Percentiles rank a stretch among this genome's conserved stretches.
Evolutionary conservation across 2,113 vertebrate species (phyloP).

Genomic region (Trichomycterus rosablanca): DNA sequence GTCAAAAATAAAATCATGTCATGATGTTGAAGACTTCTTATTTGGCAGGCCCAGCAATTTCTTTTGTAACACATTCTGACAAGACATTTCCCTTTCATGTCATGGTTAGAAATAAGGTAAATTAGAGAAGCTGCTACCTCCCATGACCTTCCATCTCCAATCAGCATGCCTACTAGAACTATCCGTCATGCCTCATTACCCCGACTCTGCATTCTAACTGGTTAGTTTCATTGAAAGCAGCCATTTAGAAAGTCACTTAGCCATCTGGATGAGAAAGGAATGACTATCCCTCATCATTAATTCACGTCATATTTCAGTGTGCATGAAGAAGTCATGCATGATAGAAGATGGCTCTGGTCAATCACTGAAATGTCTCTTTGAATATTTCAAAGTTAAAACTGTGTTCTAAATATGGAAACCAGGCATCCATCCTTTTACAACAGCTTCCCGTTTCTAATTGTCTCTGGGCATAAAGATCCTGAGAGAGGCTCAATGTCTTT

Average conservation of each 20-base stretch:
- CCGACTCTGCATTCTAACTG: neutral
- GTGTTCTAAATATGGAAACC: no score
- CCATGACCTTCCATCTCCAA: conserved; percentile 25
- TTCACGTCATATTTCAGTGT: conserved; percentile 61
- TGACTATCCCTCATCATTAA: conserved; percentile 66
- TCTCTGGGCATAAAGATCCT: no score
- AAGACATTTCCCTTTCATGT: conserved; percentile 11
- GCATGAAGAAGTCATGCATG: conserved; percentile 61
- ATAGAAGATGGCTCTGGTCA: conserved; percentile 40
- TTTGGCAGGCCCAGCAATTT: neutral
- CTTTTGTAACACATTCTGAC: conserved; percentile 13
- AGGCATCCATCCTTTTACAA: neutral
- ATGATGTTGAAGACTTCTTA: neutral
- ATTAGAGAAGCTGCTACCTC: conserved; percentile 29
- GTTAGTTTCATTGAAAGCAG: conserved; percentile 13
- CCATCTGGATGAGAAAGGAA: conserved; percentile 43
- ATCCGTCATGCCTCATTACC: conserved; percentile 9
- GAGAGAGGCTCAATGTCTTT: conserved; percentile 16
- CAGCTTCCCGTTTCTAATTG: neutral
- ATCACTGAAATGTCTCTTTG: neutral
- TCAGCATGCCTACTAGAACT: conserved; percentile 24
- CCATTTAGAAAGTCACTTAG: conserved; percentile 23
- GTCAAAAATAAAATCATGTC: neutral
- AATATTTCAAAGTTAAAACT: neutral
- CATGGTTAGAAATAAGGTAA: conserved; percentile 13